Evolutionary conservation across 2,888 invertebrate genomes (phyloP), one percentile per base, ranked within the genome.

Genomic region (Tenodera sinensis): DNA sequence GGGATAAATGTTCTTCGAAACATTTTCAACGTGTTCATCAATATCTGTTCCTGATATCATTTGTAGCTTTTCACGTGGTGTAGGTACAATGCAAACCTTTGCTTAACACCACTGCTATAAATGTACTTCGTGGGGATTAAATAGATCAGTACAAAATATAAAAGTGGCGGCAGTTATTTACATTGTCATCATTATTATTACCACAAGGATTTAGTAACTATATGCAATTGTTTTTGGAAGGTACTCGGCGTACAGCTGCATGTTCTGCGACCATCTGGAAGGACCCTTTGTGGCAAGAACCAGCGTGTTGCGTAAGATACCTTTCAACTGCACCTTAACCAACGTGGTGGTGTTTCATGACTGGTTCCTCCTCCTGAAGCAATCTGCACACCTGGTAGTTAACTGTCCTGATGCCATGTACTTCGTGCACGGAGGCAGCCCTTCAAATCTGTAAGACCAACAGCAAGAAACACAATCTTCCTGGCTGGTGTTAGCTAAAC

Each of bases 371-470:
- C 89, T 90, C 27, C 54, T 92, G n/a, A 91, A 90, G 20, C 34
- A 90, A 20, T 54, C 89, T 3, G 90, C 91, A 14, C 81, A 89
- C 3, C 91, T 92, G 81, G 90, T 90, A 9, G 89, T 92, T 81
- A 91, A 91, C 25, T 92, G 92, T 90, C 92, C 93, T 0, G 92
- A 93, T 90, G 91, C 92, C 4, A 92, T 92, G 92, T 92, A 92
- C 89, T 91, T 92, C 89, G 90, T 90, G 71, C 87, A 90, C 25
- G 89, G 90, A 6, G 27, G 83, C 28, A 89, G 86, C 28, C 42
- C 87, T 27, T 81, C 81, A 42, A 84, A 82, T 28, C 85, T 88
- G 14, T 34, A 88, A 14, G 90, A 90, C n/a, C 87, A 88, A 7
- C 87, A 87, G 20, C 88, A 89, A 30, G 82, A 81, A n/a, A 88